These are phyloP conservation scores for Scaptomyza flava DNA, from an alignment of 2,888 invertebrate genomes.

Conservation along the genomic window DNA sequence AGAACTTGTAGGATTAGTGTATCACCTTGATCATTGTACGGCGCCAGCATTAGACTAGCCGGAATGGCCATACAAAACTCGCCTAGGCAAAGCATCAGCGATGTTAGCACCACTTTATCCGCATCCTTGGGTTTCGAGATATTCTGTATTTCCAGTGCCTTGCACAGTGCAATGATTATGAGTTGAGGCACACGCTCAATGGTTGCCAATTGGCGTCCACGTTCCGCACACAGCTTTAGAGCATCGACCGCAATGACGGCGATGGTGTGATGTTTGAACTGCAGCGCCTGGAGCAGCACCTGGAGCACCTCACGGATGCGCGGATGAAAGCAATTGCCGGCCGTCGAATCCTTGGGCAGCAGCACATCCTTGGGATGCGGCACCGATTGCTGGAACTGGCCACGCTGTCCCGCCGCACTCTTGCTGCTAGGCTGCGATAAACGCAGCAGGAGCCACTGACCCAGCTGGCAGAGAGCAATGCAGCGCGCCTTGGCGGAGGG, in stretches of 20 bases:
- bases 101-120: conserved; percentile 84
- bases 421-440: conserved; percentile 69
- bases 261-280: conserved; percentile 84
- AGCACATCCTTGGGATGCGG: conserved; percentile 69
- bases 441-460: conserved; percentile 85
- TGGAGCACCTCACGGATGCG: conserved; percentile 84
- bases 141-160: conserved; percentile 83
- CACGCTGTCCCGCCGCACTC: conserved; percentile 9
- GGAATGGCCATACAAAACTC: conserved; percentile 97
- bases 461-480: conserved; percentile 94
- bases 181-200: conserved; percentile 82
- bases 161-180: conserved; percentile 83
- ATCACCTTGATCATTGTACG: conserved; percentile 81
- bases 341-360: conserved; percentile 39
- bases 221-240: conserved; percentile 82
- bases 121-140: conserved; percentile 83
- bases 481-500: conserved; percentile 95
- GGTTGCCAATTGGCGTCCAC: conserved; percentile 79
- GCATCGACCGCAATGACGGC: conserved; percentile 83
- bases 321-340: conserved; percentile 71
- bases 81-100: conserved; percentile 94
- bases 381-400: conserved; percentile 74
- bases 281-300: conserved; percentile 83
- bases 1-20: conserved; percentile 89
- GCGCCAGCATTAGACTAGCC: conserved; percentile 86